Evolutionary conservation across 2,888 invertebrate genomes (phyloP).

Genomic region (Philopedon plagiatum): DNA sequence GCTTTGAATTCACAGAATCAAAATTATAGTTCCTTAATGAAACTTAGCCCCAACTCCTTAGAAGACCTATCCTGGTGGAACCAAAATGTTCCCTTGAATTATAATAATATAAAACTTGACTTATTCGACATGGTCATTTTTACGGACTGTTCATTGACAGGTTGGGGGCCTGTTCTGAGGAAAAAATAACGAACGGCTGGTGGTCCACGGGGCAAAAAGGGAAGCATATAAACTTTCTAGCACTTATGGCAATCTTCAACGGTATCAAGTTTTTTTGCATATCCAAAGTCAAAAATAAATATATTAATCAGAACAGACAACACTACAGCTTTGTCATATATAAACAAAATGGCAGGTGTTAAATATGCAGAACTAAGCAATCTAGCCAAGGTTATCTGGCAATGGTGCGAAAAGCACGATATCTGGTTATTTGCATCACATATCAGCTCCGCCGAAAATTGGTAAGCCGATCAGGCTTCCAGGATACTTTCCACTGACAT

Average conservation of each 20-base stretch:
- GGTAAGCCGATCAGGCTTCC: constrained; percentile 55
- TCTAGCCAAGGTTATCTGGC: constrained; percentile 55
- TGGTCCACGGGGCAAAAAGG: constrained; percentile 49
- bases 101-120: constrained; percentile 2
- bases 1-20: constrained; percentile 7
- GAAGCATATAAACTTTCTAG: constrained; percentile 54
- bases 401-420: no score
- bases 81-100: constrained; percentile 26
- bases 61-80: constrained; percentile 12
- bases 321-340: no score
- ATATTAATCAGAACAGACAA: no score
- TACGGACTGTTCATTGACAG: constrained; percentile 52
- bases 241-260: constrained; percentile 52
- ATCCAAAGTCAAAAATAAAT: constrained; percentile 24
- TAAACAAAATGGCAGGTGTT: no score
- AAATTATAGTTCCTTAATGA: neutral
- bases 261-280: constrained; percentile 53
- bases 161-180: constrained; percentile 52
- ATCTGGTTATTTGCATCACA: no score
- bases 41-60: neutral
- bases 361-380: constrained; percentile 51
- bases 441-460: constrained; percentile 51
- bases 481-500: constrained; percentile 44
- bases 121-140: constrained; percentile 50
- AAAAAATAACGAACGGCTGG: constrained; percentile 31